These are phyloP conservation scores for Cyclophora albipunctata DNA, from an alignment of 2,888 invertebrate species.

Conservation along the genomic window DNA sequence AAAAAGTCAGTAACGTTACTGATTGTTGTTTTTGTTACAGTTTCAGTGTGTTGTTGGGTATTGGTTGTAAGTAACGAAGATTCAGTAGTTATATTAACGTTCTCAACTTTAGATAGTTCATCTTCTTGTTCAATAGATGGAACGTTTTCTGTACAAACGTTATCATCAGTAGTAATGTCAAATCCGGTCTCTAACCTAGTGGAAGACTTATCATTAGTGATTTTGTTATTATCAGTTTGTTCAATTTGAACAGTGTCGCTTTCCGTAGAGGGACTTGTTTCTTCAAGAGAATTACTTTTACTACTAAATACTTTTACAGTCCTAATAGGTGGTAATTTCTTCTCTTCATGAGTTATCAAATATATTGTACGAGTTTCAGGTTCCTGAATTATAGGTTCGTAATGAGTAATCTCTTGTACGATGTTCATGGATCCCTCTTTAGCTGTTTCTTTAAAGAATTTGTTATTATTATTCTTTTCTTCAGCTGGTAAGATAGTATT, in stretches of 20 bases:
- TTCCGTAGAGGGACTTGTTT: slow-evolving; percentile 18
- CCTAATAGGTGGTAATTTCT: slow-evolving; percentile 78
- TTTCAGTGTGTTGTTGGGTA: not conserved
- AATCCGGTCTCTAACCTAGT: slow-evolving; percentile 21
- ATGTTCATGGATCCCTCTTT: slow-evolving; percentile 44
- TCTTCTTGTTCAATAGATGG: too few relatives aligned
- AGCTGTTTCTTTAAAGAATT: slow-evolving; percentile 40
- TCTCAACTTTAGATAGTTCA: too few relatives aligned
- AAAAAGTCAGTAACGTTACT: slow-evolving; percentile 9
- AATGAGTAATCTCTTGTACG: slow-evolving; percentile 47
- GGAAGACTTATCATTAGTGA: slow-evolving; percentile 39
- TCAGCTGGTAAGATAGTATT: slow-evolving; percentile 24
- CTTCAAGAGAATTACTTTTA: slow-evolving; percentile 75
- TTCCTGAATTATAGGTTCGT: slow-evolving; percentile 41
- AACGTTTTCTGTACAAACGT: too few relatives aligned
- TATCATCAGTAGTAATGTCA: too few relatives aligned
- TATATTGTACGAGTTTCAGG: slow-evolving; percentile 72
- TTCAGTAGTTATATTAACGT: too few relatives aligned
- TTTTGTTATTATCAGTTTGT: slow-evolving; percentile 32
- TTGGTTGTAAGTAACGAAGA: too few relatives aligned
- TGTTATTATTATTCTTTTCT: slow-evolving; percentile 65
- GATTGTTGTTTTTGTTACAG: slow-evolving; percentile 2
- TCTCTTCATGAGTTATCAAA: slow-evolving; percentile 83
- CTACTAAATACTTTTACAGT: slow-evolving; percentile 73
- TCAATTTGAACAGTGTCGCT: slow-evolving; percentile 17